Conservation (phyloP, 2,888 invertebrate species). For the Limnephilus lunatus region DNA sequence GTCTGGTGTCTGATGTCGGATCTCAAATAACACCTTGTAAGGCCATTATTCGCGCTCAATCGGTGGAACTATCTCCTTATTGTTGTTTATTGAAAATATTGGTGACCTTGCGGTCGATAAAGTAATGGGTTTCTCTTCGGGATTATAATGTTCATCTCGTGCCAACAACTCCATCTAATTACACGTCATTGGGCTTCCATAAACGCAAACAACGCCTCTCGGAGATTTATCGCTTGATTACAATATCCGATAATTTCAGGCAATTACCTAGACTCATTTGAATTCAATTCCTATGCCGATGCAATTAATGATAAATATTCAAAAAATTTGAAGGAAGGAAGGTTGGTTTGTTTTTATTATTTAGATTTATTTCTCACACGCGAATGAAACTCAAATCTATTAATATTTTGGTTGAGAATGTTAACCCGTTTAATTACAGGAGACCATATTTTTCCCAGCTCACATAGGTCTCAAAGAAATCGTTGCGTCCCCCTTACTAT, state of each 20-base stretch:
- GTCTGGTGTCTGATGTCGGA: not conserved
- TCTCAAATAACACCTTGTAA: not conserved
- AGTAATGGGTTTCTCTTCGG: not conserved
- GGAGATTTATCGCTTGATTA: not conserved
- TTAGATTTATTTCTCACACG: not conserved
- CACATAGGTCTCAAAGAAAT: too few species aligned
- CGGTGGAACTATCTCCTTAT: constrained; percentile 58
- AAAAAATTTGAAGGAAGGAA: not conserved
- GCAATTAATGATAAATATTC: not conserved
- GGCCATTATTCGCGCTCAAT: constrained; percentile 55
- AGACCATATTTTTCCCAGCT: too few species aligned
- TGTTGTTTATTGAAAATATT: constrained; percentile 57
- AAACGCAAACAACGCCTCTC: not conserved
- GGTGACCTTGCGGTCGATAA: constrained; percentile 5
- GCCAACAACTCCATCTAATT: constrained; percentile 16
- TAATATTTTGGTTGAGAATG: not conserved
- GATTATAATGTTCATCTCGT: constrained; percentile 17
- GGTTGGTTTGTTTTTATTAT: not conserved
- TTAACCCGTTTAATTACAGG: too few species aligned
- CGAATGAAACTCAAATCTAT: not conserved
- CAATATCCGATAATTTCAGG: not conserved
- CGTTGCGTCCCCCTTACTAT: too few species aligned
- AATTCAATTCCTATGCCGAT: not conserved
- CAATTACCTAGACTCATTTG: not conserved
- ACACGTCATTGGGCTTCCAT: constrained; percentile 16